These are phyloP conservation scores for Polyommatus icarus DNA, from an alignment of 2,888 invertebrate genomes.

Conservation along the genomic window DNA sequence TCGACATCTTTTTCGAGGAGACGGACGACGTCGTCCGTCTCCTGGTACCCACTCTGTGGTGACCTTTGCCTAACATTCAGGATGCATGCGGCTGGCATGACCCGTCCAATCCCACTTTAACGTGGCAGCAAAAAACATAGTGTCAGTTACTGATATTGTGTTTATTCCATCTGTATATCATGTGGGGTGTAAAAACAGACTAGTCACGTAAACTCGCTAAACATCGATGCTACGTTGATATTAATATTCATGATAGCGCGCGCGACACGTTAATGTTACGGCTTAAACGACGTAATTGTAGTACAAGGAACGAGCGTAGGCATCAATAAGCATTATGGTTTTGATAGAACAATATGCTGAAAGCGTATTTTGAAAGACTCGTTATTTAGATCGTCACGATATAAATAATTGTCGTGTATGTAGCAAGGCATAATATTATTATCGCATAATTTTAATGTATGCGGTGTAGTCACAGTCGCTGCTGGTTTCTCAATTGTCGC, in stretches of 20 bases:
- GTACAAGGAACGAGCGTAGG: conserved; percentile 43
- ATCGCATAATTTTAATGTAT: no score
- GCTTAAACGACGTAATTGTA: conserved; percentile 55
- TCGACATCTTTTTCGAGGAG: no score
- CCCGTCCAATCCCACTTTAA: no score
- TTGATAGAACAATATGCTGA: background rate
- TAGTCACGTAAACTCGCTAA: conserved; percentile 47
- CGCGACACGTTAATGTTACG: conserved; percentile 64
- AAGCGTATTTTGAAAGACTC: background rate
- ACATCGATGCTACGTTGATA: conserved; percentile 59
- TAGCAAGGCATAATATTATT: no score
- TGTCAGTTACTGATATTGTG: background rate
- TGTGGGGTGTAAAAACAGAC: conserved; percentile 37
- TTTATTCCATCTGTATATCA: background rate
- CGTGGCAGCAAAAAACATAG: no score
- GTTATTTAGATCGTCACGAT: background rate
- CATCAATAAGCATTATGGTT: background rate
- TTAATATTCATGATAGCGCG: conserved; percentile 71
- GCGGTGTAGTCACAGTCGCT: no score
- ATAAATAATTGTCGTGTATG: no score
- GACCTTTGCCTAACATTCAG: no score
- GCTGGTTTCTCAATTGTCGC: no score
- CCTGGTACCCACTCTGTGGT: no score
- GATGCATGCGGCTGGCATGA: no score
- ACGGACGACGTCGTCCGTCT: no score